Evolutionary conservation across 1,140 invertebrate genomes (phyloP), one percentile per base, ranked within the genome.

Genomic region (Steinernema feltiae): DNA sequence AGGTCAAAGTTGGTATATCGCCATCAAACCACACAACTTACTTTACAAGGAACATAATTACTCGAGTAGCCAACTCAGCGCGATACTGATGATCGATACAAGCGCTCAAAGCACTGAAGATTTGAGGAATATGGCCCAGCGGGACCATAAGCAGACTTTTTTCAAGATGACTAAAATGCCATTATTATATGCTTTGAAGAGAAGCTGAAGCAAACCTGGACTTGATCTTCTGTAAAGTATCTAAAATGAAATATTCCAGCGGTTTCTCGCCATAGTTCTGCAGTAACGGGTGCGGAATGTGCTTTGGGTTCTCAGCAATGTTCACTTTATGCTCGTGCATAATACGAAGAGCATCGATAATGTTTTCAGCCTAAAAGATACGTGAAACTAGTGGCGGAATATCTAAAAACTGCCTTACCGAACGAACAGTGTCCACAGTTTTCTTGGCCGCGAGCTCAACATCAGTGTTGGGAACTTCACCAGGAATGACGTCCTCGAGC

Each of bases 91-190:
- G 88, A 27, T 89, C 87, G 0, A 94, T 87, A 30, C 95, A 86
- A 0, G 87, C 86, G 0, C 91, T 90, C 48, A 97, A 84, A 78
- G 91, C 88, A 75, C 91, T 87, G 0, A 98, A 88, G 70, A 98
- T 89, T 69, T 94, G 90, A 80, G 91, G 91, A 0, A 94, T 92
- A 72, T 91, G 90, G 30, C 91, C 89, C 83, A 95, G 94, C 24
- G 94, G 93, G 30, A 98, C 87, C 7, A 95, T 87, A 0, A 97
- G 84, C 1, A 98, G 87, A 0, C 93, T 90, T 88, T 96, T 93
- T 87, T 97, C 94, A 48, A 98, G 87, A 85, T 97, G 94, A 87
- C 94, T 93, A 84, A 24, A 89, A 89, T 82, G 74, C 79, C 46
- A 78, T 2, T 71, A 29, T 41, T n/a, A n/a, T n/a, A n/a, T n/a